Base-by-base conservation (phyloP, 2,888 invertebrate species). In the Xestia c-nigrum region DNA sequence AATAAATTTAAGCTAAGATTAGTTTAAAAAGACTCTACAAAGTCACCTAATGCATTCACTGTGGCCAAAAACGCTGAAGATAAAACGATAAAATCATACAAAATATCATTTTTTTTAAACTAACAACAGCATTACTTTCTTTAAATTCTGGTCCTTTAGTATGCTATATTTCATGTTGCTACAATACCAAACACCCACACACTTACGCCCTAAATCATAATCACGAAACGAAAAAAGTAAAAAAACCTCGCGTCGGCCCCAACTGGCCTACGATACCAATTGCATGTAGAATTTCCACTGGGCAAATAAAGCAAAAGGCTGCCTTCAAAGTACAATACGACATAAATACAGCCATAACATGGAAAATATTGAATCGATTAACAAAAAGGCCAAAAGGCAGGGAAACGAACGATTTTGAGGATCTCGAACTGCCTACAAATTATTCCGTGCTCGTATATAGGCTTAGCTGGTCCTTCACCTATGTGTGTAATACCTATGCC, bases 331-430 rank as follows among this genome's bases (percentile, higher is more conserved):
- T 83, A 84, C 80, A 83, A 84, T 87, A 78, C 78, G 73, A 70
- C 75, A 78, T 77, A 78, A 73, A 85, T 81, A 85, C 61, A 87
- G 74, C 85, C 82, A 85, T 87, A 81, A 81, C 85, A 82, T 82
- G 80, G 70, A 85, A 84, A 87, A 85, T 85, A 86, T 87, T 86
- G 76, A 82, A 87, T 80, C 83, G 83, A 85, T 85, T 82, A 85
- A 87, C 61, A 77, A 82, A 82, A 86, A 85, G 57, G 63, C 67
- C 52, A 86, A 87, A 87, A 77, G 67, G 61, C 19, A 21, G 59
- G 76, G 63, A 73, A 80, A 76, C 71, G 75, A 74, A 77, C 78
- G 66, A 77, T 78, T 78, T 83, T 72, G 71, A 76, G 75, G 67
- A 72, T 69, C 71, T 80, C 71, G 76, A 77, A 72, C n/a, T 61